phyloP scores from a whole-genome alignment of 92 coral and sea anemone species.

The Plumapathes pennacea region DNA sequence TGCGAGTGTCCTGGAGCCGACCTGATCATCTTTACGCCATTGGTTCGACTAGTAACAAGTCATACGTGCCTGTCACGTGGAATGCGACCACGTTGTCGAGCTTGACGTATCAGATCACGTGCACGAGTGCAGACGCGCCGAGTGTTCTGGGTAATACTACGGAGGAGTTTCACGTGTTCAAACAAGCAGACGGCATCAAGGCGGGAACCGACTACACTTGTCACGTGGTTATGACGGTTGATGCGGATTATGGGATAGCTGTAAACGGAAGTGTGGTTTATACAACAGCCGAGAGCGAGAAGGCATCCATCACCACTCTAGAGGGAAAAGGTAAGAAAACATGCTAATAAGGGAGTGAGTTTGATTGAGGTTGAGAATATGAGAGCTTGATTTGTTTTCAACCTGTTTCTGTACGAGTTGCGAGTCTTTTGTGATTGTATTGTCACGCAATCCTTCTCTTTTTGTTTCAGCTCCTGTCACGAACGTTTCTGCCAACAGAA shows the following conservation, averaged over 20 bases:
- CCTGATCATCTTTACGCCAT: constrained; percentile 68
- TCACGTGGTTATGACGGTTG: constrained; percentile 76
- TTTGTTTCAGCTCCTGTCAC: constrained; percentile 68
- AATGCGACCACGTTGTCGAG: constrained; percentile 47
- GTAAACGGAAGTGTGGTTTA: constrained; percentile 48
- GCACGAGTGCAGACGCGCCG: constrained; percentile 81
- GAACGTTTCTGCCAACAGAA: constrained; percentile 62
- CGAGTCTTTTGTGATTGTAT: background rate
- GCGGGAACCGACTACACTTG: constrained; percentile 96
- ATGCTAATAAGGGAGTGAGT: background rate
- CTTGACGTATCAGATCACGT: constrained; percentile 71
- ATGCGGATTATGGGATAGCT: constrained; percentile 67
- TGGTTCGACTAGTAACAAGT: constrained; percentile 40
- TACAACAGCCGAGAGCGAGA: constrained; percentile 80
- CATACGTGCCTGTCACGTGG: constrained; percentile 49
- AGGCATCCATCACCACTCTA: constrained; percentile 76
- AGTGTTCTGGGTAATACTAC: constrained; percentile 44
- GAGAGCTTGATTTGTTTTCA: too few relatives aligned
- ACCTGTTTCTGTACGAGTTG: too few relatives aligned
- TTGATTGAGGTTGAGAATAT: too few relatives aligned
- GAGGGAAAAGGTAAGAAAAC: constrained; percentile 85
- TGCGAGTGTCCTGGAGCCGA: constrained; percentile 72
- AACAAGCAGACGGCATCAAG: constrained; percentile 71
- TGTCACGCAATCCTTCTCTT: background rate
- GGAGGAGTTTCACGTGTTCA: constrained; percentile 50